Base-by-base conservation (phyloP, 2,888 invertebrate species). In the Synergus itoensis region DNA sequence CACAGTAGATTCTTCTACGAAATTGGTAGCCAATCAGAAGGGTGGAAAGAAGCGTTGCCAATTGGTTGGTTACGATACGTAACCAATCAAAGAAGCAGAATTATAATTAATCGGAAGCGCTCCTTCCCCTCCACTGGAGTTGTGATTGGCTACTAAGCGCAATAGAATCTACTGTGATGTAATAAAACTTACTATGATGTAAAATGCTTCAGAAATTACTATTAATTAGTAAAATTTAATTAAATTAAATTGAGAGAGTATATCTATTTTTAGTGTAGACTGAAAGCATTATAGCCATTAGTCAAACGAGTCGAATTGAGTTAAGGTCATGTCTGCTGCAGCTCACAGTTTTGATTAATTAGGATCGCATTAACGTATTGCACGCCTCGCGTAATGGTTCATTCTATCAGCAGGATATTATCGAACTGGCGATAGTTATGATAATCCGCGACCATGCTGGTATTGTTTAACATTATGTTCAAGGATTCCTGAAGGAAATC, bases 341-440 rank as follows among this genome's bases (percentile, higher is more conserved):
- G 28, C 36, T 4, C 40, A 40, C 63, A 36, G 28, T 28, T 12
- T 8, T 12, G 63, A 40, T 63, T n/a, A 63, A 63, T 63, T 63
- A 63, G 14, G 63, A 63, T 28, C 7, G 28, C 7, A 36, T 28
- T 63, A 21, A 63, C 36, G 36, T 16, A 63, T 63, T 63, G 40
- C 40, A 63, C 14, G 28, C 40, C 8, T 63, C 16, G 16, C 28
- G 36, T 9, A 40, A 63, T 63, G 63, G 40, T 0, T n/a, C 63
- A 28, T 36, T 63, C 14, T 36, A 36, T 5, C 36, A 63, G 28
- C 28, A 53, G 53, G 53, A 63, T 63, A 16, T 63, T 63, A 36
- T 63, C 63, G 63, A 63, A 63, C 16, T 40, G 14, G 16, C 36
- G 63, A 63, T 63, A 36, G 28, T n/a, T 53, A n/a, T 53, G n/a